Base-by-base conservation (phyloP, 64 coral and sea anemone species). In the Actinia equina region DNA sequence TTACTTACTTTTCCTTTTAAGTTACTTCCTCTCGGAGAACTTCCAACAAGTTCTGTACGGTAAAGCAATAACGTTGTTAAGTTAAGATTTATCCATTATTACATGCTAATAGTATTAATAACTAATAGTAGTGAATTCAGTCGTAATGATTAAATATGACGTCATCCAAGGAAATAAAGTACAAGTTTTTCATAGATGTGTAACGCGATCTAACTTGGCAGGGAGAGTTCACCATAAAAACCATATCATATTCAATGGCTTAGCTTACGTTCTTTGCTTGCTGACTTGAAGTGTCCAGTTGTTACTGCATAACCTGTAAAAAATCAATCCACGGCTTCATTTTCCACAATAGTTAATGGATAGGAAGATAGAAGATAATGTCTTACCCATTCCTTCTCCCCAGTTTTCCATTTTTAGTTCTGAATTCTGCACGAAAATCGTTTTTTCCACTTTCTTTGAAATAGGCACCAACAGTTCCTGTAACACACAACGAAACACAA, bases 1-100 rank as follows among this genome's bases (percentile, higher is more conserved):
- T 44, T 71, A 64, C 71, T 85, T 80, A 91, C 89, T 76, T 86
- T 79, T 91, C 89, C 89, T 26, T 69, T 27, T 3, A 91, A 59
- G 17, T 91, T 52, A 27, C 42, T 41, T 13, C 84, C 84, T 18
- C 89, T 65, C 1, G 43, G 56, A 6, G 89, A 91, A 42, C 83
- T 91, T 44, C 82, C 89, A 65, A 91, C 44, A 10, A 91, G 45
- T 44, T 91, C 89, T 91, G 69, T 74, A 16, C 2, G 12, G 12
- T 11, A 74, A 14, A 74, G 12, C 17, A 65, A 65, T 22, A n/a
- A 19, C 18, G 2, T 23, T 22, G 11, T 19, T 19, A 65, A 56
- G 1, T 7, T 56, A 4, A 53, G 5, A 53, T 53, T 11, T 53
- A 53, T 11, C 11, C 52, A 53, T 53, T n/a, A n/a, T n/a, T n/a